Evolutionary conservation across 2,888 invertebrate genomes (phyloP), one percentile per base, ranked within the genome.

Genomic region (Notodonta ziczac): DNA sequence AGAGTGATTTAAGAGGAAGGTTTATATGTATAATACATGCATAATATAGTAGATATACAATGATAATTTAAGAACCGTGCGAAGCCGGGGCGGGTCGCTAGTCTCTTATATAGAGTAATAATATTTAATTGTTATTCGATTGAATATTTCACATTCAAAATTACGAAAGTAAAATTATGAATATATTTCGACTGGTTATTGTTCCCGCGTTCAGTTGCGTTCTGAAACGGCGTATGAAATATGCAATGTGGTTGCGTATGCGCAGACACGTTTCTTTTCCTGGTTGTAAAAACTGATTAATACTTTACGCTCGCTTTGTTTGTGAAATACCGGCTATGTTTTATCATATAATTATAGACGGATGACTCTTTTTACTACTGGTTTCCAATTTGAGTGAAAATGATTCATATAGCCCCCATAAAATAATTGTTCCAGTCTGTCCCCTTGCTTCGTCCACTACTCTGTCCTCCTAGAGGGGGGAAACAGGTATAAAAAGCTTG

Each of bases 271-370:
- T 52, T 54, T 73, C 54, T 63, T 60, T 70, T 73, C 61, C 73
- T 73, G 51, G 62, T 70, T 73, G 51, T 57, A 62, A 72, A 68
- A 69, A 68, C 50, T 68, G 52, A 59, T 54, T 14, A 54, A 39
- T 54, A 54, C 39, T 40, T 54, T 40, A 24, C 39, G 39, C 39
- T 54, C 39, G 14, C 4, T 54, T 14, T 6, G 39, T 44, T 50
- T 39, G 50, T 44, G 57, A 52, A 46, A 42, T 55, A 46, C n/a
- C n/a, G 46, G 42, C 53, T 24, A 58, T 54, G 24, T 40, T 44
- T 56, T 50, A 44, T 24, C 32, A 14, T 35, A 2, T n/a, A 7
- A 32, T 55, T 14, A 7, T 48, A 35, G 7, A 7, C 48, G 48
- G 2, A 35, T 35, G 5, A 35, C 6, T 35, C 4, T 35, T 35